Evolutionary conservation across 2,888 invertebrate genomes (phyloP), one percentile per base, ranked within the genome.

Genomic region (Pheosia tremula): DNA sequence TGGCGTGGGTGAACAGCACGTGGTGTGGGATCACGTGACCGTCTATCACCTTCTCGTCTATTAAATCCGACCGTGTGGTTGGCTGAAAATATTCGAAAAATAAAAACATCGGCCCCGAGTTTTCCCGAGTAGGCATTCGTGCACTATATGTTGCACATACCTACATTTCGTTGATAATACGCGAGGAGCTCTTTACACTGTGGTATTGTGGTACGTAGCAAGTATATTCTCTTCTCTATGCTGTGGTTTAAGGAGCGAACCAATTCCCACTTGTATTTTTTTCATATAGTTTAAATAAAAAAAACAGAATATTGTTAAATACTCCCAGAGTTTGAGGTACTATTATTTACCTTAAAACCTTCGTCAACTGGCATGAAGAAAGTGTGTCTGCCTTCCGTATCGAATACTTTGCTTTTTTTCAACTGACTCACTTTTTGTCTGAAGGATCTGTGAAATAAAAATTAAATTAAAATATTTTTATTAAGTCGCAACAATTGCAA

Each of bases 281-380:
- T 24, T 24, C 24, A 24, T 24, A 24, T 24, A 24, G 24, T 24
- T 24, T 1, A 24, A 24, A 24, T 24, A 24, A 24, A 24, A 24
- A 24, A 24, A 0, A 24, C 2, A 24, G 2, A 24, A 24, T 24
- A 24, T 24, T 24, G 0, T 24, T 24, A 24, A 24, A 24, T 24
- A 24, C 24, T 24, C 24, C 24, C 24, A 24, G 24, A 24, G 24
- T 24, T 24, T 24, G 24, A 24, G 24, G 24, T 24, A 24, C 24
- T n/a, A 24, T 39, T 39, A 38, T 49, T 41, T 41, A 49, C 98
- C 95, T 96, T 96, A 80, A 98, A 97, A 63, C 97, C 98, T 85
- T 97, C 97, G 87, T 98, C 98, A 54, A 98, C 96, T 7, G 98
- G 98, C 77, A 98, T 96, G 83, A 98, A 97, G 90, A 97, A 98